Conservation (phyloP, 35 echinoderm and acorn worm species). For the Acanthaster planci region DNA sequence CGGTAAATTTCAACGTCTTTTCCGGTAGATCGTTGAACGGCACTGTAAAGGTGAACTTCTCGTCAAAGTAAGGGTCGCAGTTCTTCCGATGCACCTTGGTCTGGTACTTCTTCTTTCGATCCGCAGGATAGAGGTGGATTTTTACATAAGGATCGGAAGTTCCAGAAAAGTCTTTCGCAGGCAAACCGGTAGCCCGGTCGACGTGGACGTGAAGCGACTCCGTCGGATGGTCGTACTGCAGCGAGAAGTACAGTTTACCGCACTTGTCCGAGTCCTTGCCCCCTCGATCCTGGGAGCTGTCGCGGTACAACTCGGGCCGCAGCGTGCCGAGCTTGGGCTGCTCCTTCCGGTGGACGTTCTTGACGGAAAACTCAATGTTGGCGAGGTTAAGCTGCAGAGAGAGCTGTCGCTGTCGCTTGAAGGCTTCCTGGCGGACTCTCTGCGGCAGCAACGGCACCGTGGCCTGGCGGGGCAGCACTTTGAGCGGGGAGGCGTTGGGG, state of each 20-base stretch:
- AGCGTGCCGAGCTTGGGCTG: conserved; percentile 66
- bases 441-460: conserved; percentile 87
- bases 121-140: conserved; percentile 84
- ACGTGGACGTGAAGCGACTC: conserved; percentile 83
- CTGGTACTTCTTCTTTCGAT: conserved; percentile 89
- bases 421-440: conserved; percentile 81
- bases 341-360: conserved; percentile 74
- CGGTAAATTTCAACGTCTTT: conserved; percentile 89
- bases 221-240: conserved; percentile 87
- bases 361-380: conserved; percentile 89
- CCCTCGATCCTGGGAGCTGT: conserved; percentile 65
- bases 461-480: conserved; percentile 73
- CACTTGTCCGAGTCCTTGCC: conserved; percentile 62
- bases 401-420: conserved; percentile 79
- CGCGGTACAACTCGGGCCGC: conserved; percentile 75
- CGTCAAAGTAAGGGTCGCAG: conserved; percentile 89
- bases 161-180: conserved; percentile 95
- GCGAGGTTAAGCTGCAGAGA: conserved; percentile 89
- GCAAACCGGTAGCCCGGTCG: conserved; percentile 73
- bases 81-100: conserved; percentile 95
- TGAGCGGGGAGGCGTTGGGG: conserved; percentile 55
- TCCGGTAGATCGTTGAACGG: conserved; percentile 75
- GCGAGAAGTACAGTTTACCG: conserved; percentile 78
- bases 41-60: conserved; percentile 84
- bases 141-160: conserved; percentile 98